Conservation (phyloP, 2,888 invertebrate genomes). For the Crematogaster levior region DNA sequence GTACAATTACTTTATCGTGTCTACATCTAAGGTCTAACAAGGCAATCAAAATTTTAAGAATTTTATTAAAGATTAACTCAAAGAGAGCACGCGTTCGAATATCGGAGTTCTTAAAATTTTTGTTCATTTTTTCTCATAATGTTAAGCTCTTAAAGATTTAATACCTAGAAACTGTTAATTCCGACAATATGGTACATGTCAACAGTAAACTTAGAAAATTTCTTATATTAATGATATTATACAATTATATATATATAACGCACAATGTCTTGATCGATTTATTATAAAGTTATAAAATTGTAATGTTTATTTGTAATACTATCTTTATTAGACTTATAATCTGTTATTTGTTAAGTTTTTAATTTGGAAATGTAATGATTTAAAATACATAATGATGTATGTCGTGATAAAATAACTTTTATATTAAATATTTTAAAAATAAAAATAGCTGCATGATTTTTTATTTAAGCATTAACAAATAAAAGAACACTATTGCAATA, state of each 20-base stretch:
- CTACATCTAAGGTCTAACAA: background rate
- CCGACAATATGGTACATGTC: background rate
- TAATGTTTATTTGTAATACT: background rate
- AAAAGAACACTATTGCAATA: background rate
- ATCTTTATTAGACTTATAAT: background rate
- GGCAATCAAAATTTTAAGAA: background rate
- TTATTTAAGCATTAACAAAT: background rate
- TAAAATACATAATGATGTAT: background rate
- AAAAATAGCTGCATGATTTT: background rate
- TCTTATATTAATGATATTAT: background rate
- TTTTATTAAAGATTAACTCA: background rate
- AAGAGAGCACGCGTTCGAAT: background rate
- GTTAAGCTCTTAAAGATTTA: background rate
- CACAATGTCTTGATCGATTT: background rate
- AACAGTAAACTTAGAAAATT: background rate
- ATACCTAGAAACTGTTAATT: background rate
- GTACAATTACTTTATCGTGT: background rate
- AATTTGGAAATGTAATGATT: background rate
- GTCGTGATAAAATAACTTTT: background rate
- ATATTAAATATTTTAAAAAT: background rate
- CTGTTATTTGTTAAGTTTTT: background rate
- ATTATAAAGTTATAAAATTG: background rate
- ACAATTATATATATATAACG: too few species aligned
- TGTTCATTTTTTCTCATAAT: background rate
- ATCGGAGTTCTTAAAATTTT: background rate